phyloP scores from a whole-genome alignment of 2,113 vertebrate species.

The Trichechus manatus region DNA sequence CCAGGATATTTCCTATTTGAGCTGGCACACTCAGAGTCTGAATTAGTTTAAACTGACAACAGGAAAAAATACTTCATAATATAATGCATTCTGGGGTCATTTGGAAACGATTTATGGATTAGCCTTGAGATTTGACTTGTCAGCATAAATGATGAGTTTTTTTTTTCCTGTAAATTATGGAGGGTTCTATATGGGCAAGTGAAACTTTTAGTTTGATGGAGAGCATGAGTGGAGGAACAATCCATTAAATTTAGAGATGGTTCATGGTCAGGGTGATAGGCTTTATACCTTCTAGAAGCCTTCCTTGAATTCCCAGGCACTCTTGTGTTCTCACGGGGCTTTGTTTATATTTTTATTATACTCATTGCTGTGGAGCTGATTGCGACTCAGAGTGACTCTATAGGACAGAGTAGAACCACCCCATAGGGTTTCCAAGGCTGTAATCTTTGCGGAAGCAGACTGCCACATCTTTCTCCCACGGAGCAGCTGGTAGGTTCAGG shows the following conservation, averaged over 20 bases:
- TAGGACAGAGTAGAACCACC: too few species aligned
- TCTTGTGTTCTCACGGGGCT: neutral
- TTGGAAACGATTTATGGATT: constrained; percentile 57
- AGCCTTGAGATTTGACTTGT: constrained; percentile 40
- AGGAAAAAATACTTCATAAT: neutral
- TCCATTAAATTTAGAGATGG: constrained; percentile 39
- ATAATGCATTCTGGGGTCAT: neutral
- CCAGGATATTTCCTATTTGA: constrained; percentile 9
- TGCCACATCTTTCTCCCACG: too few species aligned
- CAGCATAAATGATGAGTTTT: neutral
- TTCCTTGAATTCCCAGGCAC: neutral
- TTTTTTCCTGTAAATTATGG: neutral
- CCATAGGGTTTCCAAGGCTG: too few species aligned
- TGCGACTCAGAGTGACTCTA: too few species aligned
- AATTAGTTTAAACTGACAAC: constrained; percentile 58
- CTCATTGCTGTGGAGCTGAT: too few species aligned
- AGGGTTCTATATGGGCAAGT: neutral
- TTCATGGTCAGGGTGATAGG: neutral
- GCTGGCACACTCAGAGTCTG: neutral
- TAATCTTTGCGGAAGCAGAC: too few species aligned
- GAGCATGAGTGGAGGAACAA: neutral
- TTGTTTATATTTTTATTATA: neutral
- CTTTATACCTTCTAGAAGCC: neutral
- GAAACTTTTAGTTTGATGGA: neutral
- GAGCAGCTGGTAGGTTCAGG: too few species aligned